These are phyloP conservation scores for Berghia stephanieae DNA, from an alignment of 1,140 invertebrate species.

Conservation along the genomic window DNA sequence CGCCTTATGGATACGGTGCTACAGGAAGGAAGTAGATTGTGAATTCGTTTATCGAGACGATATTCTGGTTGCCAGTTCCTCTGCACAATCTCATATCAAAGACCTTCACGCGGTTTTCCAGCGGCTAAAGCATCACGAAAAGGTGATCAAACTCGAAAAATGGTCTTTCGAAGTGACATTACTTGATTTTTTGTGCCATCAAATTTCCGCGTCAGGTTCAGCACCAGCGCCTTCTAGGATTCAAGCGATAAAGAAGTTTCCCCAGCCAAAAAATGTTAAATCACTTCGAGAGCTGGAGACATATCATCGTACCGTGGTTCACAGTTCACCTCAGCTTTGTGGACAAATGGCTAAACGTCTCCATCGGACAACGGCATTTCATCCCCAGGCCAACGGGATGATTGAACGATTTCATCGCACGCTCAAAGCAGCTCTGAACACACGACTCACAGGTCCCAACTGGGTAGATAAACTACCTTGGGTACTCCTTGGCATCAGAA, in stretches of 20 bases:
- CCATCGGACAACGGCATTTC: conserved; percentile 14
- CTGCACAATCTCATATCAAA: too few species aligned
- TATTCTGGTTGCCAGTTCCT: background rate
- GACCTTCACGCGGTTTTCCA: too few species aligned
- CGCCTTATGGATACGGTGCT: conserved; percentile 14
- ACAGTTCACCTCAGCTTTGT: too few species aligned
- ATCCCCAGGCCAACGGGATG: conserved; percentile 22
- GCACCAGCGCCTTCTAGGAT: too few species aligned
- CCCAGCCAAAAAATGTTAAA: too few species aligned
- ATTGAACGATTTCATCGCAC: conserved; percentile 30
- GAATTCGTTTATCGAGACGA: conserved; percentile 10
- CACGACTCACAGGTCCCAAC: background rate
- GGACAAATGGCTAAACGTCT: background rate
- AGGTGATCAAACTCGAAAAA: background rate
- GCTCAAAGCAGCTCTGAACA: conserved; percentile 24
- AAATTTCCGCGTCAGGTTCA: too few species aligned
- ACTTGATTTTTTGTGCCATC: background rate
- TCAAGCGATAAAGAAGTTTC: too few species aligned
- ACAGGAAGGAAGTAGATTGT: background rate
- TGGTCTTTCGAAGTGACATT: background rate
- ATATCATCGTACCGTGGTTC: too few species aligned
- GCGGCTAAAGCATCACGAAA: too few species aligned
- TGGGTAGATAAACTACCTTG: background rate
- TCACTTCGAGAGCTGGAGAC: too few species aligned
- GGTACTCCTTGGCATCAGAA: conserved; percentile 5